phyloP scores from a whole-genome alignment of 2,113 vertebrate genomes.

The Anseranas semipalmata region DNA sequence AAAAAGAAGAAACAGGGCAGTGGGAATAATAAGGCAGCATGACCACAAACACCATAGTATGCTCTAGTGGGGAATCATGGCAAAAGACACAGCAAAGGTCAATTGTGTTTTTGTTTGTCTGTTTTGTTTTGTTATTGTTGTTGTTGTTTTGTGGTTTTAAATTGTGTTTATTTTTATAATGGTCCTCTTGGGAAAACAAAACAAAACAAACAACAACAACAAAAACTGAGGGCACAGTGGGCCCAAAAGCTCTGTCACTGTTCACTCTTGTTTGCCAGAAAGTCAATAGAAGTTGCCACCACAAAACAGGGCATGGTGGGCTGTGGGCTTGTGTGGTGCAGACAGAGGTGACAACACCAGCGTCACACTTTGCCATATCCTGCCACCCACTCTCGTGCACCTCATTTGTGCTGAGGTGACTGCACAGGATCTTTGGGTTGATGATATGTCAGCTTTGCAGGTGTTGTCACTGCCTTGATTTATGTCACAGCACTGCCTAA shows the following conservation, averaged over 20 bases:
- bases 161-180: background rate
- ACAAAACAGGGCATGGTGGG: background rate
- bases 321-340: background rate
- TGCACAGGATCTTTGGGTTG: background rate
- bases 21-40: background rate
- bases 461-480: background rate
- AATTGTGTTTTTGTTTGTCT: background rate
- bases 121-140: no score
- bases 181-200: background rate
- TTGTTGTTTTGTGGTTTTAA: background rate
- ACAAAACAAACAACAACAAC: background rate
- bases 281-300: background rate
- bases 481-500: background rate
- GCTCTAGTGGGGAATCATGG: background rate
- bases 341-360: background rate
- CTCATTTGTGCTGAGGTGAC: background rate
- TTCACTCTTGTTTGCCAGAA: background rate
- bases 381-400: background rate
- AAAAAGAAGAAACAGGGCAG: background rate
- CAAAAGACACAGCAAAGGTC: slow-evolving; percentile 1
- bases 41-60: background rate
- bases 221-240: background rate
- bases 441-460: background rate
- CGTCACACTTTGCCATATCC: background rate
- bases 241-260: background rate